Conservation (phyloP, 2,888 invertebrate species). For the Agrotis exclamationis region DNA sequence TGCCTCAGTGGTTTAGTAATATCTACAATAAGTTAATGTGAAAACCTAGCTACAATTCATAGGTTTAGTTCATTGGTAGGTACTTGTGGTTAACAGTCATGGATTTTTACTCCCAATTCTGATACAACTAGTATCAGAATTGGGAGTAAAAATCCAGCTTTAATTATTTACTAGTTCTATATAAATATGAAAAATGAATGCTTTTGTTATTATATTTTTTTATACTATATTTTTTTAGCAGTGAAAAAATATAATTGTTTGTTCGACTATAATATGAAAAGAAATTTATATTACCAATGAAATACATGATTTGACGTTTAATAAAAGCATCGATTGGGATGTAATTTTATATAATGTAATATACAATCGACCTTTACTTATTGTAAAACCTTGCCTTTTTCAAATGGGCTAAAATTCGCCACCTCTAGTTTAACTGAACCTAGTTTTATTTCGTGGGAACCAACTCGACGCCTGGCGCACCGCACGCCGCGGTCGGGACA, state of each 20-base stretch:
- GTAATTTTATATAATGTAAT: constrained; percentile 11
- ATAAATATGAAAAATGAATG: too few relatives aligned
- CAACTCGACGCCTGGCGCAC: background rate
- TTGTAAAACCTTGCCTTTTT: too few relatives aligned
- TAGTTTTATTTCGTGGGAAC: constrained; percentile 68
- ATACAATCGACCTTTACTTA: background rate
- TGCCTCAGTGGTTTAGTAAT: background rate
- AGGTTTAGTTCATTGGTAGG: background rate
- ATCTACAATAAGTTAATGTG: background rate
- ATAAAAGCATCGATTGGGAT: constrained; percentile 15
- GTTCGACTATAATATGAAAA: too few relatives aligned
- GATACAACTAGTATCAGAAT: too few relatives aligned
- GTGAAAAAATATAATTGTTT: too few relatives aligned
- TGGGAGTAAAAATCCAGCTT: too few relatives aligned
- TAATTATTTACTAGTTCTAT: too few relatives aligned
- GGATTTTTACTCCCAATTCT: too few relatives aligned
- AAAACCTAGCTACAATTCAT: background rate
- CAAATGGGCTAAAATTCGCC: background rate
- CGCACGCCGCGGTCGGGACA: background rate
- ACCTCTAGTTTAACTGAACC: constrained; percentile 18
- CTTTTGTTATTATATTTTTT: too few relatives aligned
- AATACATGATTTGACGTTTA: background rate
- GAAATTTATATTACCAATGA: background rate
- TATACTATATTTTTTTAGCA: too few relatives aligned
- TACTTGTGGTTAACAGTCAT: too few relatives aligned